Evolutionary conservation across 2,113 vertebrate species (phyloP), one percentile per base, ranked within the genome.

Genomic region (Sebastes fasciatus): DNA sequence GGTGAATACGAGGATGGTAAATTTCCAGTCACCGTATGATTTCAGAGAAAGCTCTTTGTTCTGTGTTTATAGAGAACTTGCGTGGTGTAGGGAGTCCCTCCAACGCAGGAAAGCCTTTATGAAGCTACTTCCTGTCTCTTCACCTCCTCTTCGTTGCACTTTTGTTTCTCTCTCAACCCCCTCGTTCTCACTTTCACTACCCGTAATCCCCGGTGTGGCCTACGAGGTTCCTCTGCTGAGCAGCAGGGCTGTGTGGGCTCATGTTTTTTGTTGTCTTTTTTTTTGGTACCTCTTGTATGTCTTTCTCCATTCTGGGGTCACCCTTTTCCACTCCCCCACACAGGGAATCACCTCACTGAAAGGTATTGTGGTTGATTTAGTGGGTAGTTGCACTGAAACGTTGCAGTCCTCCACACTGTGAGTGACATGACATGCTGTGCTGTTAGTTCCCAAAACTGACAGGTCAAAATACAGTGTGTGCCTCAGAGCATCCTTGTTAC

Each of bases 61-160:
- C 60, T 77, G 61, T 79, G 73, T 86, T 92, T 86, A 80, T 21
- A 88, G 79, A 86, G 85, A 88, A 88, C 40, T 60, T 88, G 74
- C 16, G 61, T 79, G 86, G 88, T 82, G 84, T 67, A 90, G 90
- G 92, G 89, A 91, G 88, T 93, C 92, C 92, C 93, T 91, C 94
- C 94, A 77, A 93, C 92, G 88, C 94, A 94, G 94, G 93, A 95
- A 95, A 95, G 91, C 94, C 94, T 94, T 94, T 94, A 80, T 89
- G 92, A 90, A 89, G 91, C 89, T 91, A 77, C 88, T 92, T 94
- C 92, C 93, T 93, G 89, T 93, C 82, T 91, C 82, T 84, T 86
- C 81, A 83, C 87, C 92, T 87, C 91, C 90, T 91, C 90, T 82
- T 91, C 91, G 49, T 88, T 95, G 93, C 90, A 94, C 92, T 94